Conservation (phyloP, 1,140 invertebrate genomes). For the Drosophila varians region DNA sequence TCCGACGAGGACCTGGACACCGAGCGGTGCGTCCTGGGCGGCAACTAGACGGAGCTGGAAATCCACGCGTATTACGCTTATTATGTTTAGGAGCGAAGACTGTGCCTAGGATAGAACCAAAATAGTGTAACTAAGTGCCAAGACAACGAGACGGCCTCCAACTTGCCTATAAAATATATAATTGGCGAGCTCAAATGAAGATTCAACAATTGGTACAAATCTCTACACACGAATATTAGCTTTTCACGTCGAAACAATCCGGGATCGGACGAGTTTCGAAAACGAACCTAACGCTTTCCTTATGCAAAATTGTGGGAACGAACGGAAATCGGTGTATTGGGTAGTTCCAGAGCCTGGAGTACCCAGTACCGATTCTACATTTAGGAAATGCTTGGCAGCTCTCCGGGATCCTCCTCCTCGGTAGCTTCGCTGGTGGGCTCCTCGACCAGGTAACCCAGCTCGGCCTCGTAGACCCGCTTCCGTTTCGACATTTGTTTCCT, state of each 20-base stretch:
- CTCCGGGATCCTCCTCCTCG: background rate
- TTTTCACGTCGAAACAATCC: background rate
- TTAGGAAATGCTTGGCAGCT: background rate
- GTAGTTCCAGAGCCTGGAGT: background rate
- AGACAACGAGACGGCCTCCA: background rate
- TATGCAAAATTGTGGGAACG: background rate
- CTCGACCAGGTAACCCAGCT: background rate
- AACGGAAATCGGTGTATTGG: background rate
- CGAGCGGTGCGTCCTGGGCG: constrained; percentile 67
- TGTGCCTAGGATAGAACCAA: constrained; percentile 16
- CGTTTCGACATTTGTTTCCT: background rate
- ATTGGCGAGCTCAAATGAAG: background rate
- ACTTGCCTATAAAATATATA: background rate
- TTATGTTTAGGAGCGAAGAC: constrained; percentile 52
- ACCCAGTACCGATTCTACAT: background rate
- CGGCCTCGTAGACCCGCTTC: background rate
- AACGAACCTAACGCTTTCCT: background rate
- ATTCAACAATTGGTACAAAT: background rate
- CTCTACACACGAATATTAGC: background rate
- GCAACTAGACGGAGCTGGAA: constrained; percentile 16
- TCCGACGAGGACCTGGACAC: constrained; percentile 71
- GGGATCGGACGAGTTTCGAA: background rate
- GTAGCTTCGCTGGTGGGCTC: background rate
- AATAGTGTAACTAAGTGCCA: background rate
- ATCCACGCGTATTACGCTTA: constrained; percentile 31